Evolutionary conservation across 2,888 invertebrate genomes (phyloP), one percentile per base, ranked within the genome.

Genomic region (Eumacrocentrus americanus): DNA sequence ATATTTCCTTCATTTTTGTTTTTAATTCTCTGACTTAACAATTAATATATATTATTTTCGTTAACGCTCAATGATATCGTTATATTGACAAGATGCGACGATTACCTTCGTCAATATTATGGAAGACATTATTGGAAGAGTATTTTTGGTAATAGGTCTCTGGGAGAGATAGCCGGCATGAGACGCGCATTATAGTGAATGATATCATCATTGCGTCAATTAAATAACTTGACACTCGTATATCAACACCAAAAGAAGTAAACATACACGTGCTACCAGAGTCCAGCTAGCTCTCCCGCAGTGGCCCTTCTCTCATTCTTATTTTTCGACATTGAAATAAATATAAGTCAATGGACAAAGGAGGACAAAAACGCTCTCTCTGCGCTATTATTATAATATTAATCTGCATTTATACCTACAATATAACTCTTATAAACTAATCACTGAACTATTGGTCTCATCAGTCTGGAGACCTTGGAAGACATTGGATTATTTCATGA

Each of bases 391-490:
- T 55, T 42, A 22, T n/a, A n/a, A n/a, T n/a, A n/a, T n/a, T 20
- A 23, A 47, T 25, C 29, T 47, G 23, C 58, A 50, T 47, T 23
- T 48, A 54, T 59, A 54, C 58, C 62, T 63, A 64, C 42, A 40
- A 48, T 23, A 35, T 48, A 56, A 56, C 56, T 56, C 56, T 38
- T 48, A 56, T 29, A 1, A n/a, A 4, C 47, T 46, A 56, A 61
- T 57, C 58, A 66, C 62, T 46, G 25, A 58, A 60, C 54, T 58
- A 57, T 59, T 47, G 59, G 55, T 61, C 44, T 70, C 62, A 58
- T 63, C 60, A 50, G 69, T 69, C 54, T 77, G 76, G 74, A 75
- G 75, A 79, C 73, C 71, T n/a, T 68, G 75, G 75, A 76, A 76
- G 75, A 75, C 73, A 46, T 73, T 69, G 66, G 73, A 74, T 75